Evolutionary conservation across 2,888 invertebrate genomes (phyloP).

Genomic region (Leucoptera coffeella): DNA sequence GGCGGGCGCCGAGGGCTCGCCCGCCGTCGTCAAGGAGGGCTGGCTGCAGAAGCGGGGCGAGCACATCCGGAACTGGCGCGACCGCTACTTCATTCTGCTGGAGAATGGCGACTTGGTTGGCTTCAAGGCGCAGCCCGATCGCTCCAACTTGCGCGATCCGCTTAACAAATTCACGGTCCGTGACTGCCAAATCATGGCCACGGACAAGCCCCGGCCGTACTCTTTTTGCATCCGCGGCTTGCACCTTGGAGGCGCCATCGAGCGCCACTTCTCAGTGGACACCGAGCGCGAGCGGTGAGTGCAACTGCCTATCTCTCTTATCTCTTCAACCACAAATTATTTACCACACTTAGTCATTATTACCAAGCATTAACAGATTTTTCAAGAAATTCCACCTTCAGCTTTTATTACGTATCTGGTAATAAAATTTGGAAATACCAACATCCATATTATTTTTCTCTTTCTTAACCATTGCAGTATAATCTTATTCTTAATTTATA

Average conservation of each 20-base stretch:
- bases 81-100: constrained; percentile 91
- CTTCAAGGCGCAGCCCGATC: constrained; percentile 86
- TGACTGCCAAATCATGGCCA: constrained; percentile 95
- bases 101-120: constrained; percentile 94
- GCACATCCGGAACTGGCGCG: constrained; percentile 96
- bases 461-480: too few species aligned
- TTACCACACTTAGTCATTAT: too few species aligned
- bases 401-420: too few species aligned
- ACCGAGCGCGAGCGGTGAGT: constrained; percentile 72
- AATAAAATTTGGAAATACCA: too few species aligned
- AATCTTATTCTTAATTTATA: too few species aligned
- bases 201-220: constrained; percentile 90
- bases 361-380: too few species aligned
- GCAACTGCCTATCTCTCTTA: neutral
- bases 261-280: constrained; percentile 95
- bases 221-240: constrained; percentile 96
- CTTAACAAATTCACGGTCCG: constrained; percentile 97
- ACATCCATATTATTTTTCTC: too few species aligned
- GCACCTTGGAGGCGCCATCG: constrained; percentile 97
- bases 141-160: constrained; percentile 73
- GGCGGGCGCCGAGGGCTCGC: constrained; percentile 47
- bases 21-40: constrained; percentile 82
- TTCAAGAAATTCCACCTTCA: too few species aligned
- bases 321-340: too few species aligned
- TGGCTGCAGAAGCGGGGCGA: constrained; percentile 96